phyloP scores from a whole-genome alignment of 2,113 vertebrate genomes.

The Gobius niger region DNA sequence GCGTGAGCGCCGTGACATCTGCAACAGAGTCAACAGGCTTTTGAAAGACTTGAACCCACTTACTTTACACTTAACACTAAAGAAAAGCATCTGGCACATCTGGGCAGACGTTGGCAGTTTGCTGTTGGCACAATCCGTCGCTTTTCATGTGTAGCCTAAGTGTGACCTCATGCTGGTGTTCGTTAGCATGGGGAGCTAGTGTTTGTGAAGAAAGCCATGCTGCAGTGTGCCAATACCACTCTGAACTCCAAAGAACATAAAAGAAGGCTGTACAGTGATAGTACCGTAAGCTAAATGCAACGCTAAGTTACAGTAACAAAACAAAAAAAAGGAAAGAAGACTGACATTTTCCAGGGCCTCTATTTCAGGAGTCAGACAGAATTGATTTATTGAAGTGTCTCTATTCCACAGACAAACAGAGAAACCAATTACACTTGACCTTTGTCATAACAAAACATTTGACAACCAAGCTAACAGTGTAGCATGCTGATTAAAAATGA shows the following conservation, averaged over 20 bases:
- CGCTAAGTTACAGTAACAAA: not conserved
- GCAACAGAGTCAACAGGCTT: not conserved
- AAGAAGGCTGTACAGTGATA: not conserved
- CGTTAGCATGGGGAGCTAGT: slow-evolving; percentile 28
- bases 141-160: slow-evolving; percentile 16
- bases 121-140: slow-evolving; percentile 43
- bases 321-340: not conserved
- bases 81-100: slow-evolving; percentile 56
- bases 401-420: not conserved
- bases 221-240: not conserved
- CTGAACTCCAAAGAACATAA: not conserved
- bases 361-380: not conserved
- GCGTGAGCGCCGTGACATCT: slow-evolving; percentile 11
- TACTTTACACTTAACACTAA: slow-evolving; percentile 3
- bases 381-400: not conserved
- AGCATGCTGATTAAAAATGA: not conserved
- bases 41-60: slow-evolving; percentile 47
- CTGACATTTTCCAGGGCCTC: not conserved
- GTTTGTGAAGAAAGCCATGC: slow-evolving; percentile 13
- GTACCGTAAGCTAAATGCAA: not conserved
- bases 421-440: not conserved
- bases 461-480: not conserved
- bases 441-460: not conserved
- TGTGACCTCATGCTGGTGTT: slow-evolving; percentile 46
- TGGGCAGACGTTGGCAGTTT: slow-evolving; percentile 56